Conservation (phyloP, 2,797 vertebrate genomes). For the Acrossocheilus wenchowensis region DNA sequence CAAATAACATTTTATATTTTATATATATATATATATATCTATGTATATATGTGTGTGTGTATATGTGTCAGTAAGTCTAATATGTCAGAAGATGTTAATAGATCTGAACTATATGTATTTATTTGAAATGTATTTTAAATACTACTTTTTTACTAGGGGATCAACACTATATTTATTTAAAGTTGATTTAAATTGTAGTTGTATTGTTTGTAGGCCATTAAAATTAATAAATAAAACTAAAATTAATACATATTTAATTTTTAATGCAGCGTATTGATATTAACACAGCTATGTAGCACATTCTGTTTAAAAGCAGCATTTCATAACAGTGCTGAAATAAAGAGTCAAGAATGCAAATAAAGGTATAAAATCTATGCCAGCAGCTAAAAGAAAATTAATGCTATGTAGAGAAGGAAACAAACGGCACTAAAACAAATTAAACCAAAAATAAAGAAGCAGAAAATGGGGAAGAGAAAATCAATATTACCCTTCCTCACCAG, state of each 20-base stretch:
- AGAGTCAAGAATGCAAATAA: slow-evolving; percentile 6
- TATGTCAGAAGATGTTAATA: too few relatives aligned
- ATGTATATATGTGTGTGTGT: too few relatives aligned
- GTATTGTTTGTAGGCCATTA: not conserved
- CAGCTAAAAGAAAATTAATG: not conserved
- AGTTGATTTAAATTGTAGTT: not conserved
- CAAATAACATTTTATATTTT: too few relatives aligned
- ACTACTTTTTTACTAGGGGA: too few relatives aligned
- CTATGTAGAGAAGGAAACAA: not conserved
- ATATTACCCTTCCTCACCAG: slow-evolving; percentile 24
- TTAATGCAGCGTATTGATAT: not conserved
- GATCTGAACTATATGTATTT: too few relatives aligned
- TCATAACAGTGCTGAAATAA: not conserved
- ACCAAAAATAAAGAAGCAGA: slow-evolving; percentile 18
- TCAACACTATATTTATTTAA: too few relatives aligned
- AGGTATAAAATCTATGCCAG: slow-evolving; percentile 2
- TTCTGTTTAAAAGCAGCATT: not conserved
- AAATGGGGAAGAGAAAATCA: slow-evolving; percentile 14
- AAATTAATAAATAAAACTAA: not conserved
- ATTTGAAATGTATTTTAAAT: too few relatives aligned
- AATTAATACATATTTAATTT: not conserved
- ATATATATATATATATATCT: too few relatives aligned
- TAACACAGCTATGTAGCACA: not conserved
- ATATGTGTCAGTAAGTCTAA: too few relatives aligned
- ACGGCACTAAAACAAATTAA: slow-evolving; percentile 41